Conservation (phyloP, 1,140 invertebrate genomes). For the Nomia melanderi region DNA sequence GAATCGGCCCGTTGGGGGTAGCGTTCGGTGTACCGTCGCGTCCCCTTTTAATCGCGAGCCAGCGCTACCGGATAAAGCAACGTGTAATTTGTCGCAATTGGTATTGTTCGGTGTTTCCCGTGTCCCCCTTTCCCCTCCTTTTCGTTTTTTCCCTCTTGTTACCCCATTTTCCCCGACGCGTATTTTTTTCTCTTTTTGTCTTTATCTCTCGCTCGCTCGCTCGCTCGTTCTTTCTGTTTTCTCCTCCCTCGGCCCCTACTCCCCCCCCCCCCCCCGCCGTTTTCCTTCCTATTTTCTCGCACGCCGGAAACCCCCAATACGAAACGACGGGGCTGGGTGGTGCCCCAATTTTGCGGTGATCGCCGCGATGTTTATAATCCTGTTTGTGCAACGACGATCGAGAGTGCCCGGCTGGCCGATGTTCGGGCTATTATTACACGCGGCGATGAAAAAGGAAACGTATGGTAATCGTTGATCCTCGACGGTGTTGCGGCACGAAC, state of each 20-base stretch:
- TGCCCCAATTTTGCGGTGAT: constrained; percentile 55
- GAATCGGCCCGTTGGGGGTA: constrained; percentile 3
- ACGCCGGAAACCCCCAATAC: constrained; percentile 35
- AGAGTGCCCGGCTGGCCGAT: constrained; percentile 42
- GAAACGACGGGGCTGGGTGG: constrained; percentile 39
- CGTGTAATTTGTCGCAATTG: constrained; percentile 48
- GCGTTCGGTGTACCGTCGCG: constrained; percentile 9
- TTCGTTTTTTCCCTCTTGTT: background rate
- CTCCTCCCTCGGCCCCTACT: background rate
- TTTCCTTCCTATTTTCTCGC: constrained; percentile 22
- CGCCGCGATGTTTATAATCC: constrained; percentile 68
- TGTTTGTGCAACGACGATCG: constrained; percentile 55
- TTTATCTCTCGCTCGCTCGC: too few species aligned
- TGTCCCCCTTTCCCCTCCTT: background rate
- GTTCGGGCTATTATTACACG: background rate
- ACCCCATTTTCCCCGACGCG: constrained; percentile 8
- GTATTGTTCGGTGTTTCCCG: constrained; percentile 37
- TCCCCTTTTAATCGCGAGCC: constrained; percentile 39
- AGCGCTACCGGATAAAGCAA: constrained; percentile 32
- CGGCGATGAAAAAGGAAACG: background rate
- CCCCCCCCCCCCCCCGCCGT: background rate
- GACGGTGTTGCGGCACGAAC: too few species aligned
- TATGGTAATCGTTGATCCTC: too few species aligned
- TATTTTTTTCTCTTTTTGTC: constrained; percentile 22
- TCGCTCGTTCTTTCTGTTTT: too few species aligned